Conservation (phyloP, 2,113 vertebrate genomes). For the Herpetotheres cachinnans region DNA sequence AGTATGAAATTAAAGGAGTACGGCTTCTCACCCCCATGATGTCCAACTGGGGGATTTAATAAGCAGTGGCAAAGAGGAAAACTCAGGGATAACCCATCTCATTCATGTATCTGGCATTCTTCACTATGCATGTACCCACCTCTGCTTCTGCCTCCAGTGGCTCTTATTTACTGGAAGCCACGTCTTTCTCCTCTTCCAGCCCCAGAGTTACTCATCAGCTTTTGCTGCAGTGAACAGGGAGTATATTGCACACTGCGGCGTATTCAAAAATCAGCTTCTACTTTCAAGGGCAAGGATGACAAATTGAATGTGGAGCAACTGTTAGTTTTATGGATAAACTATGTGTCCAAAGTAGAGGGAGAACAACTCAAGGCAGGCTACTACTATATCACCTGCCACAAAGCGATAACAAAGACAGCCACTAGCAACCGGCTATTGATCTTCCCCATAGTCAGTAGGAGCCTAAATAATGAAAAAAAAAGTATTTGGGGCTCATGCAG, state of each 20-base stretch:
- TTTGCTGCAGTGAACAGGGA: not conserved
- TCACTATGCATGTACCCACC: not conserved
- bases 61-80: not conserved
- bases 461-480: not conserved
- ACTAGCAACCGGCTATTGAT: not conserved
- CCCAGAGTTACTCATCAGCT: not conserved
- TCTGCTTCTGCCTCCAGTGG: not conserved
- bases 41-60: not conserved
- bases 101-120: not conserved
- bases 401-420: not conserved
- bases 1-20: not conserved
- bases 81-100: not conserved
- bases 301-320: not conserved
- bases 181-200: not conserved
- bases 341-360: not conserved
- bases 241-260: not conserved
- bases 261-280: conserved; percentile 1
- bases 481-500: not conserved
- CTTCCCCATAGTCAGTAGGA: not conserved
- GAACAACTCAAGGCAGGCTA: not conserved
- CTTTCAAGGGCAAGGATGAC: conserved; percentile 42
- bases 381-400: not conserved
- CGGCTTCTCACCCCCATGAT: not conserved
- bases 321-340: conserved; percentile 18
- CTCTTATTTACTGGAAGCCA: not conserved